Conservation (phyloP, 2,113 vertebrate species). For the Peucedramus taeniatus region DNA sequence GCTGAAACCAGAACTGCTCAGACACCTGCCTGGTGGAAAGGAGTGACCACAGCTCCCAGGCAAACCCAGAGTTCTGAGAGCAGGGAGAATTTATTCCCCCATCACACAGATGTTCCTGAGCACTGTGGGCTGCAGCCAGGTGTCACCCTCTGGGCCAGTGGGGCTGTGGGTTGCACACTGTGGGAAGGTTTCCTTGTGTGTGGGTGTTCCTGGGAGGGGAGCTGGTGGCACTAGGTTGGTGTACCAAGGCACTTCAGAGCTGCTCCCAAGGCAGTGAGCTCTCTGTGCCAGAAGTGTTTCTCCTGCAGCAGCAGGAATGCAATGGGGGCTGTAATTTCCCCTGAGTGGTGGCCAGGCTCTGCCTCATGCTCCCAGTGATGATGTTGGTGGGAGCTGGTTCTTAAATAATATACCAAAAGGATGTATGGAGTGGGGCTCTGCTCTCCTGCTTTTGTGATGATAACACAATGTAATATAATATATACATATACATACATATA, state of each 20-base stretch:
- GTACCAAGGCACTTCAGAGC: not conserved
- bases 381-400: not conserved
- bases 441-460: not conserved
- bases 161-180: not conserved
- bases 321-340: not conserved
- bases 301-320: not conserved
- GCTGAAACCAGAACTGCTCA: not conserved
- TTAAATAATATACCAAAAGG: not conserved
- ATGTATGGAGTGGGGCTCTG: not conserved
- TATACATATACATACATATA: too few species aligned
- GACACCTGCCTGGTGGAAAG: not conserved
- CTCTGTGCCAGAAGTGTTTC: not conserved
- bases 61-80: not conserved
- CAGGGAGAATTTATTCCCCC: not conserved
- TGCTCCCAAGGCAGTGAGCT: not conserved
- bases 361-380: not conserved
- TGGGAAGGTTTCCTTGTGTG: fast-evolving
- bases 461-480: not conserved
- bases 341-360: not conserved
- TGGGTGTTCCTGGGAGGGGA: not conserved
- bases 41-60: not conserved
- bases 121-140: not conserved
- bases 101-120: not conserved
- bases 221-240: not conserved
- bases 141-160: not conserved